Conservation (phyloP, 2,888 invertebrate species). For the Scaptodrosophila latifasciaeformis region DNA sequence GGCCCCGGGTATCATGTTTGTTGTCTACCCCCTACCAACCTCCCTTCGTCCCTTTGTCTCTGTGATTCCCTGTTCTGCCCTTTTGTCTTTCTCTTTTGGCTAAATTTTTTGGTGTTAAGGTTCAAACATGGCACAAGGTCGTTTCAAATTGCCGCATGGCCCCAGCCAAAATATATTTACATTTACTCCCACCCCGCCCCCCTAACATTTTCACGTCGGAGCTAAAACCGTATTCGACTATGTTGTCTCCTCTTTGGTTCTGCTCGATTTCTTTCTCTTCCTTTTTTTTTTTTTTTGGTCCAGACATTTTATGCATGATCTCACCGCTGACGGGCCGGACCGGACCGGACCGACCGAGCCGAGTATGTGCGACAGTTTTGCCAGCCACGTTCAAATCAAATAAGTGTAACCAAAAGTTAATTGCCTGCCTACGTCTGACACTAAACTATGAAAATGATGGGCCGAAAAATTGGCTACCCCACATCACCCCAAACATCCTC, state of each 20-base stretch:
- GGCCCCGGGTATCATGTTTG: too few relatives aligned
- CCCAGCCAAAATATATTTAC: slow-evolving; percentile 54
- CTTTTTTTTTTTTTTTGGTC: slow-evolving; percentile 10
- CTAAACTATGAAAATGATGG: slow-evolving; percentile 65
- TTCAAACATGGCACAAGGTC: slow-evolving; percentile 67
- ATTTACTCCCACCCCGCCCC: slow-evolving; percentile 51
- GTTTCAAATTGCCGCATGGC: slow-evolving; percentile 41
- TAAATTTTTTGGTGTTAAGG: slow-evolving; percentile 46
- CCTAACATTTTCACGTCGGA: slow-evolving; percentile 4
- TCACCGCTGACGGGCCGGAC: slow-evolving; percentile 61
- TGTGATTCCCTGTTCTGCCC: slow-evolving; percentile 35
- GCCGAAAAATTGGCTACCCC: slow-evolving; percentile 32
- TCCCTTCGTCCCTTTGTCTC: too few relatives aligned
- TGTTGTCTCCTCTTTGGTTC: slow-evolving; percentile 11
- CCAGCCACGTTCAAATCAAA: slow-evolving; percentile 9
- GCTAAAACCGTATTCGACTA: slow-evolving; percentile 8
- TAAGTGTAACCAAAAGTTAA: slow-evolving; percentile 56
- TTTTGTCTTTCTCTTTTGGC: slow-evolving; percentile 8
- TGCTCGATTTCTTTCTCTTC: slow-evolving; percentile 6
- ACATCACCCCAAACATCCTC: too few relatives aligned
- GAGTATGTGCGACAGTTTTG: slow-evolving; percentile 24
- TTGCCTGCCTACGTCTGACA: slow-evolving; percentile 46
- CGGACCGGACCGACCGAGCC: slow-evolving; percentile 22
- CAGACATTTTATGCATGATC: slow-evolving; percentile 60
- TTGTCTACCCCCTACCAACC: too few relatives aligned